These are phyloP conservation scores for Charadrius vociferus DNA, from an alignment of 2,113 vertebrate species.

Conservation along the genomic window DNA sequence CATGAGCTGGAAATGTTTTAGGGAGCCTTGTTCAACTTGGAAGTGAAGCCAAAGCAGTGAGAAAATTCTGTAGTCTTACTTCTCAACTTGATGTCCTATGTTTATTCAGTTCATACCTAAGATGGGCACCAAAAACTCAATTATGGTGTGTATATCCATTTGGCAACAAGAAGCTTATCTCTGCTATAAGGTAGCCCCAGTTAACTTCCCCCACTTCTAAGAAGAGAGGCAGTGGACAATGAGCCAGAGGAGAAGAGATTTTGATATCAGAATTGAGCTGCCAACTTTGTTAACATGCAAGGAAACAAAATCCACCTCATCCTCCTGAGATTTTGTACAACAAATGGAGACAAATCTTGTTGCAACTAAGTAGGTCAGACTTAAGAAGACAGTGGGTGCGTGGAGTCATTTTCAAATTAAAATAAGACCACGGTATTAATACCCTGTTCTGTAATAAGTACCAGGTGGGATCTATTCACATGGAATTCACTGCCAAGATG, in stretches of 20 bases:
- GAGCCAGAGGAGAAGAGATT: background rate
- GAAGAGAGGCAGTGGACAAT: rapidly evolving
- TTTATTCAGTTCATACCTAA: background rate
- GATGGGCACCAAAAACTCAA: background rate
- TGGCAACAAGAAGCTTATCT: background rate
- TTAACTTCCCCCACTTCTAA: background rate
- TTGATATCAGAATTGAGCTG: background rate
- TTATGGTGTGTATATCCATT: background rate
- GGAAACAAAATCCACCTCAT: background rate
- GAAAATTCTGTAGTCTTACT: background rate
- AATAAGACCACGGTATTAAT: background rate
- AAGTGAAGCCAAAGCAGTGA: background rate
- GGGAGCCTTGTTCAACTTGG: background rate
- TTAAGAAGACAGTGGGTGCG: background rate
- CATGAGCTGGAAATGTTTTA: background rate
- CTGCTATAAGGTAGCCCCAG: rapidly evolving
- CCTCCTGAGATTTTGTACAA: background rate
- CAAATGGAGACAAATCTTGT: background rate
- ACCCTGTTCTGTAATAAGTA: background rate
- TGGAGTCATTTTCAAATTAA: rapidly evolving
- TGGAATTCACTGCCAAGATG: background rate
- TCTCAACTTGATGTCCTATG: background rate
- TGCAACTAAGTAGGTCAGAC: background rate
- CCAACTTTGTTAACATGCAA: background rate
- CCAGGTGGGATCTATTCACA: background rate